A percentile compares a stretch with the other conserved stretches of the same genome.
Evolutionary conservation across 2,113 vertebrate species (phyloP).

Genomic region (Forbesichthys papilliferus): DNA sequence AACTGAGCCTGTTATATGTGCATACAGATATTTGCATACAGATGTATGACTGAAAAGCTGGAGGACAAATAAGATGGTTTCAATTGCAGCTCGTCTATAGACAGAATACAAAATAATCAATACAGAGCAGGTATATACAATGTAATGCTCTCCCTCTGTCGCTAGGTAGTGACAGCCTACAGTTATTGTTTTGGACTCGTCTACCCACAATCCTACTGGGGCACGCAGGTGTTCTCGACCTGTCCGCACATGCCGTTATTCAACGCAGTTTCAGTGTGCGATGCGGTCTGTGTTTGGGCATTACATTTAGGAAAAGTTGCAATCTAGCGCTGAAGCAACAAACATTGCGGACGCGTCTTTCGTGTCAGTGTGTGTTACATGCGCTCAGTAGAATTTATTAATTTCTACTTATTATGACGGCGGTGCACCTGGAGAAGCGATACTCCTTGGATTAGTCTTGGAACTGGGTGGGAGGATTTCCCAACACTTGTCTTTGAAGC

Average conservation of each 20-base stretch:
- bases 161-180: too few relatives aligned
- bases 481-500: slow-evolving; percentile 8
- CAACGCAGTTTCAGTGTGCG: background rate
- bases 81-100: too few relatives aligned
- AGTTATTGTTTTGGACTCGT: slow-evolving; percentile 6
- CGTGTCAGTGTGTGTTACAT: too few relatives aligned
- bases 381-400: too few relatives aligned
- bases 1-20: background rate
- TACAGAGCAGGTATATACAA: too few relatives aligned
- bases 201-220: slow-evolving; percentile 61
- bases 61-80: too few relatives aligned
- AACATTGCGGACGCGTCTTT: too few relatives aligned
- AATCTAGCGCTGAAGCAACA: background rate
- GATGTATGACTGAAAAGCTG: too few relatives aligned
- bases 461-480: slow-evolving; percentile 3
- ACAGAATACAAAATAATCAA: too few relatives aligned
- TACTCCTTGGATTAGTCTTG: slow-evolving; percentile 1
- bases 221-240: slow-evolving; percentile 54
- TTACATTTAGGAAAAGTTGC: background rate
- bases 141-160: too few relatives aligned
- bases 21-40: too few relatives aligned
- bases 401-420: too few relatives aligned
- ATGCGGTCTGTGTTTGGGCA: background rate
- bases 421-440: slow-evolving; percentile 5
- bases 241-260: slow-evolving; percentile 69